Evolutionary conservation across 2,797 vertebrate species (phyloP), one percentile per base, ranked within the genome.

Genomic region (Protonibea diacanthus): DNA sequence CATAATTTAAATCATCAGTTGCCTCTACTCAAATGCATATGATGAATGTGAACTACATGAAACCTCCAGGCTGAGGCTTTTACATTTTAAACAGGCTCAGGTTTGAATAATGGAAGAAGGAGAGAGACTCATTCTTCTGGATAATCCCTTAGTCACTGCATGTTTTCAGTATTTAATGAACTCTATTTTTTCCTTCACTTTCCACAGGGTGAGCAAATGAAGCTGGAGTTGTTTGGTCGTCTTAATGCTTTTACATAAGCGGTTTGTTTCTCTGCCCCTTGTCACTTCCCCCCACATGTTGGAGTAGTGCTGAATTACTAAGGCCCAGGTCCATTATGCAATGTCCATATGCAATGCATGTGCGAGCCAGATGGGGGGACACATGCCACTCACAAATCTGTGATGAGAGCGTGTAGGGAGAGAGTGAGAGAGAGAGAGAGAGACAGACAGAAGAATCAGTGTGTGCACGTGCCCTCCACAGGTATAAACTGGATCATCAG

Each of bases 211-310:
- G 51, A 74, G 81, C 65, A 52, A 77, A 66, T 65, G 64, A 23
- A 70, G 53, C 74, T 17, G 45, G 58, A 86, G 68, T n/a, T 42
- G 73, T 67, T 82, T 74, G 68, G 70, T 73, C 66, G 8, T 80
- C 86, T 86, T 92, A 91, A 92, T 93, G 85, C 90, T 76, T 94
- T 94, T 94, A 94, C 77, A 78, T 94, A 94, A 94, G 90, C 84
- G 47, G 70, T 81, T 84, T 45, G 81, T 86, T 86, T 80, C 77
- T 84, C 73, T 71, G 81, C 60, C 82, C 75, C 83, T 87, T 73
- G 64, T 79, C 85, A 80, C 78, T 72, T 80, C 12, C 59, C 61
- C 65, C 74, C 86, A 79, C 76, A 56, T 88, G 89, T 66, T 60
- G 76, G 47, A 76, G 58, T 67, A 57, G 59, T 38, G 71, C 80